Percentiles rank a stretch among this genome's conserved stretches.
Evolutionary conservation across 2,888 invertebrate species (phyloP).

Genomic region (Sesia apiformis): DNA sequence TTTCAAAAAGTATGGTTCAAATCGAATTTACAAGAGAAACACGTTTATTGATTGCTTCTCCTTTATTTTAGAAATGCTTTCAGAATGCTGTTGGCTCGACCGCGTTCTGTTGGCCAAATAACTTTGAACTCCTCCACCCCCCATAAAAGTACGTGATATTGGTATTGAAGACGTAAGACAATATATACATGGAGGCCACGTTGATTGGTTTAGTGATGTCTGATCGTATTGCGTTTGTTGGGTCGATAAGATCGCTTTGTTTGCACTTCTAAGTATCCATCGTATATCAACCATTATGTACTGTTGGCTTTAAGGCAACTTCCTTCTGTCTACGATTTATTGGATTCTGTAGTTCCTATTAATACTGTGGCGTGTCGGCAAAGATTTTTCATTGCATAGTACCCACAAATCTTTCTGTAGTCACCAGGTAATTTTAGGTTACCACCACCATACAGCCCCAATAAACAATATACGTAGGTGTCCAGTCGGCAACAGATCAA

Average conservation of each 20-base stretch:
- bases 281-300: not conserved
- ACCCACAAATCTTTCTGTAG: too few species aligned
- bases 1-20: too few species aligned
- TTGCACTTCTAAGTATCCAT: slow-evolving; percentile 20
- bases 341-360: too few species aligned
- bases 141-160: not conserved
- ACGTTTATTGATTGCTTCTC: slow-evolving; percentile 21
- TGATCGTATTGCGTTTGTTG: slow-evolving; percentile 22
- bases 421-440: too few species aligned
- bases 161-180: not conserved
- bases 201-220: slow-evolving; percentile 17
- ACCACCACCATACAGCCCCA: too few species aligned
- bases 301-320: not conserved
- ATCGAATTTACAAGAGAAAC: not conserved
- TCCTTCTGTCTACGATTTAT: not conserved
- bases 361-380: too few species aligned
- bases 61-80: slow-evolving; percentile 13
- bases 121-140: not conserved
- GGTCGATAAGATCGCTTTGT: slow-evolving; percentile 27
- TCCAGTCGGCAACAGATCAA: too few species aligned
- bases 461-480: too few species aligned
- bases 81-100: slow-evolving; percentile 7
- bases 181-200: slow-evolving; percentile 5
- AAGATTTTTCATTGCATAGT: too few species aligned
- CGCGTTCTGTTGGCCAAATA: not conserved